Evolutionary conservation across 2,113 vertebrate species (phyloP), one percentile per base, ranked within the genome.

Genomic region (Hystrix brachyura): DNA sequence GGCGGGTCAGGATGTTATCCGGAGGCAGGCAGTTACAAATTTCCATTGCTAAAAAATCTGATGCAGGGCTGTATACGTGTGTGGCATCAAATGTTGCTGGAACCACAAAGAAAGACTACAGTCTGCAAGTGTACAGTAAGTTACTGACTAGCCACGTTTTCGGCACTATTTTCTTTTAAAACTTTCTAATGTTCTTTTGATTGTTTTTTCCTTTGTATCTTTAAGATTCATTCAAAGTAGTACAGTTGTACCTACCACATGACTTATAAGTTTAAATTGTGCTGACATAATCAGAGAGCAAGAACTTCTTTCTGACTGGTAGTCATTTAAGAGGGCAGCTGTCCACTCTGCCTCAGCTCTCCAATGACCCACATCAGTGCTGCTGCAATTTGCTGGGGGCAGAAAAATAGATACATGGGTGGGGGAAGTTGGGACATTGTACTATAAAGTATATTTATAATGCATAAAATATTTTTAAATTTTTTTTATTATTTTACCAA

Each of bases 1-100:
- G 98, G 60, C 97, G 99, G 55, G 96, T 99, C 72, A 98, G 99
- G 60, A 94, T 99, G 89, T 94, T 99, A 72, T 99, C 99, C 7
- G 99, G 99, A 90, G 99, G 99, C 65, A 99, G 99, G 0, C 99
- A 99, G 95, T 98, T 99, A 57, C 99, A 99, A 95, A 99, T 99
- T 97, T 98, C 99, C 55, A 80, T 98, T 0, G 98, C 99, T 79
- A 98, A 99, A 55, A 98, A 98, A 67, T 98, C 98, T 8, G 99
- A 99, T 84, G 83, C 99, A 59, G 99, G 99, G 1, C 99, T 98
- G 32, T 99, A 99, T 90, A 98, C 98, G 38, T 99, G 99, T 92
- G 90, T 98, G 62, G 99, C 99, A 57, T 99, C 99, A 5, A 99
- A 99, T 1, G n/a, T 98, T 34, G 99, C 99, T 19, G 99, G 99